Percentiles rank a stretch among this genome's conserved stretches.
These are phyloP conservation scores for Phocoena sinus DNA, from an alignment of 2,113 vertebrate species.

Conservation along the genomic window DNA sequence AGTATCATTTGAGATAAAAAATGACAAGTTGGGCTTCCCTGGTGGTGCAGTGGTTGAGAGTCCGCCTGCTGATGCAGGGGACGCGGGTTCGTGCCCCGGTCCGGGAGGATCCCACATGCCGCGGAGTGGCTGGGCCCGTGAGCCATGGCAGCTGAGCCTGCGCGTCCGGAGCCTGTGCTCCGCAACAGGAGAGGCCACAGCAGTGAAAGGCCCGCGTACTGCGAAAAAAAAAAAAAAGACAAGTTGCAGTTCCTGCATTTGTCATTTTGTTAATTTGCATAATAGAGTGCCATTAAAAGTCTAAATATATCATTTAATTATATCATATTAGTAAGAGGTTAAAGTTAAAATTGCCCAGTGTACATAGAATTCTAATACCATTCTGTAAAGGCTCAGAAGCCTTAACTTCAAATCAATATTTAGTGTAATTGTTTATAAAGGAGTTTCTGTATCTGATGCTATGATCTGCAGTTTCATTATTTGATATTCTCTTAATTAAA, in stretches of 20 bases:
- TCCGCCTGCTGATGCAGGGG: too few species aligned
- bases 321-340: not conserved
- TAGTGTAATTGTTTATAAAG: conserved; percentile 16
- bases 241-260: not conserved
- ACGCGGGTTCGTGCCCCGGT: too few species aligned
- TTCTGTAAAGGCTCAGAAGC: not conserved
- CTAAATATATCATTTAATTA: not conserved
- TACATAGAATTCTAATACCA: not conserved
- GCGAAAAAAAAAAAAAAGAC: not conserved
- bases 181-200: too few species aligned
- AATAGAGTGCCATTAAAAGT: not conserved
- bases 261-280: conserved; percentile 5
- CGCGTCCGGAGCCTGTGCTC: too few species aligned
- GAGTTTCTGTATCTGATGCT: not conserved
- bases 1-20: conserved; percentile 8
- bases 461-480: not conserved
- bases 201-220: too few species aligned
- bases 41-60: too few species aligned
- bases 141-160: too few species aligned
- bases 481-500: conserved; percentile 1
- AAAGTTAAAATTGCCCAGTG: not conserved
- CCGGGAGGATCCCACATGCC: too few species aligned
- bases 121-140: too few species aligned
- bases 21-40: not conserved
- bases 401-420: not conserved